Percentiles rank a stretch among this genome's conserved stretches.
Conservation (phyloP, 2,888 invertebrate species). For the Bombyx huttoni region DNA sequence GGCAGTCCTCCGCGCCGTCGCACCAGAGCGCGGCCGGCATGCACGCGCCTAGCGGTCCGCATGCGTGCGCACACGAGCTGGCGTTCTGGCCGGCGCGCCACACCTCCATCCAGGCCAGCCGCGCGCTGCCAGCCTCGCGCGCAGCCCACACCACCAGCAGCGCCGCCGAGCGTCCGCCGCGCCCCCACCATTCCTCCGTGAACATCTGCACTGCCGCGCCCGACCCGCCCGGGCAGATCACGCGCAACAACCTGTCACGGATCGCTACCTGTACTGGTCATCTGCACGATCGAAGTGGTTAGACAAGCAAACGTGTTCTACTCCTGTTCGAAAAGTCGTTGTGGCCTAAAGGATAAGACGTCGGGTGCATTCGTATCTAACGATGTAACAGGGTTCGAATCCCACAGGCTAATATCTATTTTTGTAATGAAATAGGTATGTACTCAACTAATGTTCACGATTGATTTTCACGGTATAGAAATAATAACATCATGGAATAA, state of each 20-base stretch:
- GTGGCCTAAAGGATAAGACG: no score
- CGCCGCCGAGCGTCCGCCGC: slow-evolving; percentile 77
- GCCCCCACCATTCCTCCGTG: slow-evolving; percentile 81
- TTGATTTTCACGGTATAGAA: no score
- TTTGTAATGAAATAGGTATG: no score
- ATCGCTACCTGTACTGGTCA: no score
- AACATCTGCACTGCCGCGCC: slow-evolving; percentile 82
- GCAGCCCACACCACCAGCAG: slow-evolving; percentile 87
- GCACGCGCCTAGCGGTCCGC: slow-evolving; percentile 84
- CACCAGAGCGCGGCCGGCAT: slow-evolving; percentile 83
- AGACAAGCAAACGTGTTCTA: no score
- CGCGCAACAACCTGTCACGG: slow-evolving; percentile 2
- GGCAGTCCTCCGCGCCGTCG: slow-evolving; percentile 71
- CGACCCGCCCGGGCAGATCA: slow-evolving; percentile 16
- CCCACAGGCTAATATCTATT: no score
- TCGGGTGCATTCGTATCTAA: no score
- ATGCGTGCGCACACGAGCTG: slow-evolving; percentile 68
- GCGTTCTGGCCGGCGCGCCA: slow-evolving; percentile 38
- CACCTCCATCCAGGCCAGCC: slow-evolving; percentile 80
- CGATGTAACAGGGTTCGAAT: no score
- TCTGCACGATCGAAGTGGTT: background rate
- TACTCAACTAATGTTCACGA: no score
- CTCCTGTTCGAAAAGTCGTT: no score
- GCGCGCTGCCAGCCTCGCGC: slow-evolving; percentile 84
- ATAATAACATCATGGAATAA: no score